Evolutionary conservation across 2,797 vertebrate species (phyloP), one percentile per base, ranked within the genome.

Genomic region (Poecilia wingei): DNA sequence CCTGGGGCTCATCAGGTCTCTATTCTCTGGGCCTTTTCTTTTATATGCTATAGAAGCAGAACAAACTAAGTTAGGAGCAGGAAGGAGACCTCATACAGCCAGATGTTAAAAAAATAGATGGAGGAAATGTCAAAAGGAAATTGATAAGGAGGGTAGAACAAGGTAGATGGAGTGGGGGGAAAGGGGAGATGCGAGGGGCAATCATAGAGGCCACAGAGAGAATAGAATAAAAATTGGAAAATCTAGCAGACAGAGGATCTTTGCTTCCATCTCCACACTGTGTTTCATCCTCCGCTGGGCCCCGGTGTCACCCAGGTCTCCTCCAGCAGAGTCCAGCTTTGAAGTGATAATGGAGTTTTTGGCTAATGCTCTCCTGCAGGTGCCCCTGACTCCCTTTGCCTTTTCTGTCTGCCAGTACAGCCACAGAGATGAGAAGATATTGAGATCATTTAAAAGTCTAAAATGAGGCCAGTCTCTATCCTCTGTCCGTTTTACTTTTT

Each of bases 321-420:
- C 90, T 88, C 88, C 78, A 84, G 86, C 86, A 80, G 82, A 85
- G 88, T 75, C 82, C 83, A 76, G 82, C 93, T 96, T 96, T 96
- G 95, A 95, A 93, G 94, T 96, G 94, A 92, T 95, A 95, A 96
- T 95, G 80, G 89, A 75, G 88, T 90, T 94, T 91, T 91, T 88
- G 90, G 93, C 82, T 94, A 90, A 92, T 86, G 84, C 93, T 88
- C 80, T 83, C 46, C 84, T 89, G 89, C 92, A 94, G 93, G 93
- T 94, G 92, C 82, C 89, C 89, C 79, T 47, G 82, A 82, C 84
- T 89, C 80, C 73, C 84, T 79, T 85, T 73, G 78, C 57, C 80
- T 81, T 87, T 87, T 79, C 81, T 39, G 78, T 87, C 86, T 81
- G 78, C 81, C 85, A 88, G 91, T 84, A 82, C 66, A n/a, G 81